phyloP scores from a whole-genome alignment of 2,113 vertebrate species.

The Plestiodon gilberti region DNA sequence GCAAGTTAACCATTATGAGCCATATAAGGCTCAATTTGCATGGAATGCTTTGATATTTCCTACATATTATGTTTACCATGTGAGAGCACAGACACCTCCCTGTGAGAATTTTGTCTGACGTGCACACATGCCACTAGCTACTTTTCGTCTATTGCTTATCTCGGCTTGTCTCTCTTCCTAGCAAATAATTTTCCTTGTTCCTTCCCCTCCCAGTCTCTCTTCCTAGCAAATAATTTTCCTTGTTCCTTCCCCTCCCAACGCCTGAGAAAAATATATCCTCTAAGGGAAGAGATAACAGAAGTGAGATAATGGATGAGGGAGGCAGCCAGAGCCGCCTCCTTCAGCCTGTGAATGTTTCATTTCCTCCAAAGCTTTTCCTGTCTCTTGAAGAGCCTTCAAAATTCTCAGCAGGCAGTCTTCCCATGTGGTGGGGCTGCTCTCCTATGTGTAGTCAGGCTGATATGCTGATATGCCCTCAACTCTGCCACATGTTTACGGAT shows the following conservation, averaged over 20 bases:
- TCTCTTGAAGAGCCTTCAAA: too few relatives aligned
- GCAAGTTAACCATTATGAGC: too few relatives aligned
- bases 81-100: accelerated
- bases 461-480: too few relatives aligned
- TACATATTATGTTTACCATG: too few relatives aligned
- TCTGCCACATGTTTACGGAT: too few relatives aligned
- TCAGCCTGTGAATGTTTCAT: too few relatives aligned
- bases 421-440: too few relatives aligned
- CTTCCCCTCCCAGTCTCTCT: not conserved
- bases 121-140: not conserved
- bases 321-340: too few relatives aligned
- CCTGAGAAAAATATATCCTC: not conserved
- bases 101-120: not conserved
- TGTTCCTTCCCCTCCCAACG: not conserved
- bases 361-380: too few relatives aligned
- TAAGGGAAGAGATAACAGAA: not conserved
- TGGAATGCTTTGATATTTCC: not conserved
- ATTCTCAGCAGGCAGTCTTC: too few relatives aligned
- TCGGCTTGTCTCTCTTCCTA: not conserved
- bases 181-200: not conserved
- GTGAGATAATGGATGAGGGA: too few relatives aligned
- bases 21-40: not conserved
- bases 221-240: not conserved
- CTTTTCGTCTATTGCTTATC: not conserved
- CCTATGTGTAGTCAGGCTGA: too few relatives aligned